Evolutionary conservation across 2,888 invertebrate species (phyloP).

Genomic region (Lepidochrysops patricia): DNA sequence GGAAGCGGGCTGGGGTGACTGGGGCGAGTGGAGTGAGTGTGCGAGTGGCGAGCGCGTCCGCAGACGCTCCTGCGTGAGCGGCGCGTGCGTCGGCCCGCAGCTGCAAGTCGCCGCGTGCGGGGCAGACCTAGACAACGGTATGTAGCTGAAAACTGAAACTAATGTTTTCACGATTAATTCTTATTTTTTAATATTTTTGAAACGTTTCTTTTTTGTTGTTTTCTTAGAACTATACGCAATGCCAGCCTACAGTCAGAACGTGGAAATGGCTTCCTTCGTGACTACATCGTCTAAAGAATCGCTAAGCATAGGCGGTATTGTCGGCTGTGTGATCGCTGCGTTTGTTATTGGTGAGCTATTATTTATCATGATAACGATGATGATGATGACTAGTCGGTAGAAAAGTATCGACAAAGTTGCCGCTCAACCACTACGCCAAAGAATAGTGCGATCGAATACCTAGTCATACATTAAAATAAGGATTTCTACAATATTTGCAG

Average conservation of each 20-base stretch:
- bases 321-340: slow-evolving; percentile 55
- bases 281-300: slow-evolving; percentile 40
- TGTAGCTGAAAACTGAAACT: background rate
- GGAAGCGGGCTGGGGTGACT: slow-evolving; percentile 77
- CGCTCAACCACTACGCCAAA: too few species aligned
- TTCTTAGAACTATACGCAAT: slow-evolving; percentile 54
- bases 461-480: too few species aligned
- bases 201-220: slow-evolving; percentile 1
- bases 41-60: slow-evolving; percentile 79
- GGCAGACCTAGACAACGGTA: slow-evolving; percentile 53
- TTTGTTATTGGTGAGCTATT: slow-evolving; percentile 48
- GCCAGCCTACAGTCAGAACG: slow-evolving; percentile 61
- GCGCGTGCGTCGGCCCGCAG: slow-evolving; percentile 80
- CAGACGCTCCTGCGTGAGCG: slow-evolving; percentile 77
- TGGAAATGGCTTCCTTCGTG: slow-evolving; percentile 65
- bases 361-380: too few species aligned
- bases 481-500: too few species aligned
- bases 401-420: too few species aligned
- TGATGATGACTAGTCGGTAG: too few species aligned
- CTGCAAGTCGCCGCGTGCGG: slow-evolving; percentile 80
- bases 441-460: too few species aligned
- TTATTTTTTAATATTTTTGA: too few species aligned
- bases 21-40: slow-evolving; percentile 86
- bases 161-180: too few species aligned
- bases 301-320: slow-evolving; percentile 46